phyloP scores from a whole-genome alignment of 2,888 invertebrate genomes.

The Nemotelus nigrinus region DNA sequence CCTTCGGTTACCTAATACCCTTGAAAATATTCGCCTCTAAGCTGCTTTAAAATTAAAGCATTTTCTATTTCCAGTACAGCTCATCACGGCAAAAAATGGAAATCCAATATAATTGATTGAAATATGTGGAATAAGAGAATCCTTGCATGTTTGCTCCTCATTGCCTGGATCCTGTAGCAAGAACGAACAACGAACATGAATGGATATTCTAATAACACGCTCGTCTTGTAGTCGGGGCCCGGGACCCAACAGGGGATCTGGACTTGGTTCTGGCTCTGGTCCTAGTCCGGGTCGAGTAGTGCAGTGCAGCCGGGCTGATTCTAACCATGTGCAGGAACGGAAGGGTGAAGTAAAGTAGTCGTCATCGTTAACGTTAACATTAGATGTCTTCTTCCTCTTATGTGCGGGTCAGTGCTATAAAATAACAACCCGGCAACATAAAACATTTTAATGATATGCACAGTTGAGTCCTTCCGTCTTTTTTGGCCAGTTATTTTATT shows the following conservation, averaged over 20 bases:
- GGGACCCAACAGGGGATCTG: background rate
- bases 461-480: constrained; percentile 50
- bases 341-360: constrained; percentile 16
- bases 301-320: too few relatives aligned
- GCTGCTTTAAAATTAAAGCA: background rate
- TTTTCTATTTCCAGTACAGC: background rate
- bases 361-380: constrained; percentile 44
- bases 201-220: constrained; percentile 2
- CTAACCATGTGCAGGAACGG: background rate
- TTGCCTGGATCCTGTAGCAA: constrained; percentile 1
- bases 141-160: constrained; percentile 22
- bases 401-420: constrained; percentile 51
- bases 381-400: constrained; percentile 50
- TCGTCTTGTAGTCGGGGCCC: constrained; percentile 5
- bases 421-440: constrained; percentile 51
- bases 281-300: too few relatives aligned
- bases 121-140: constrained; percentile 24
- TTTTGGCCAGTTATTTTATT: constrained; percentile 46
- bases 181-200: constrained; percentile 22
- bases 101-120: constrained; percentile 42
- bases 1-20: too few relatives aligned
- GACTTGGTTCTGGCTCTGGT: background rate
- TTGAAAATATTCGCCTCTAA: too few relatives aligned
- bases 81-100: constrained; percentile 1
- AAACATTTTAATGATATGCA: constrained; percentile 51